Percentiles rank a stretch among this genome's conserved stretches.
Conservation (phyloP, 2,797 vertebrate species). For the Siniperca scherzeri region DNA sequence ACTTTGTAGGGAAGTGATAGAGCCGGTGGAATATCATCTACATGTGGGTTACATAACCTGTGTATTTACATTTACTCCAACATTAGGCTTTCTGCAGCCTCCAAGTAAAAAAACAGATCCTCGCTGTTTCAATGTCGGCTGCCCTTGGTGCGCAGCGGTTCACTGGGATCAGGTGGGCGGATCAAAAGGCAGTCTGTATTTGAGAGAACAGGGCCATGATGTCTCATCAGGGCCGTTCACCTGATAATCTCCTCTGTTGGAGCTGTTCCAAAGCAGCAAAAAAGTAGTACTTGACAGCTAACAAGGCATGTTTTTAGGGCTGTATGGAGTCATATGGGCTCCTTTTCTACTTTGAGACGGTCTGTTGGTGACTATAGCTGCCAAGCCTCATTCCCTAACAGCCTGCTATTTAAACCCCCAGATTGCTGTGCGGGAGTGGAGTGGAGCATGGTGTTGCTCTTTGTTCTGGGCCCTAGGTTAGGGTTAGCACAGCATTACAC, state of each 20-base stretch:
- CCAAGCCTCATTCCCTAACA: slow-evolving; percentile 74
- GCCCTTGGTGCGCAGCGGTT: slow-evolving; percentile 56
- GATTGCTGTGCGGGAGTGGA: slow-evolving; percentile 65
- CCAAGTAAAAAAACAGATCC: slow-evolving; percentile 43
- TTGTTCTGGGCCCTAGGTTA: slow-evolving; percentile 73
- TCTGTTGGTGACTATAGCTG: slow-evolving; percentile 56
- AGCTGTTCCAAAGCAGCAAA: slow-evolving; percentile 55
- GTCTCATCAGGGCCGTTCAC: slow-evolving; percentile 72
- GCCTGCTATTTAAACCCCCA: slow-evolving; percentile 82
- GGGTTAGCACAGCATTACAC: slow-evolving; percentile 72
- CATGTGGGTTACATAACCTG: slow-evolving; percentile 70
- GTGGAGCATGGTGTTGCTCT: slow-evolving; percentile 68
- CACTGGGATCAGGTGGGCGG: slow-evolving; percentile 70
- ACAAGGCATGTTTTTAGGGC: slow-evolving; percentile 48
- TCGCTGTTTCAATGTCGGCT: slow-evolving; percentile 62
- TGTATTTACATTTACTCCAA: slow-evolving; percentile 63
- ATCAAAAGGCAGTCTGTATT: slow-evolving; percentile 75
- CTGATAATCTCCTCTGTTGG: slow-evolving; percentile 69
- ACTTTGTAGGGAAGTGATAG: slow-evolving; percentile 62
- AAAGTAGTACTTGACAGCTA: slow-evolving; percentile 41
- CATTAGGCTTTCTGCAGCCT: slow-evolving; percentile 55
- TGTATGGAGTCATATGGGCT: slow-evolving; percentile 49
- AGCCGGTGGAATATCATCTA: slow-evolving; percentile 60
- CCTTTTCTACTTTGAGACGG: slow-evolving; percentile 53
- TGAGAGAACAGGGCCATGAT: slow-evolving; percentile 64